Evolutionary conservation across 2,797 vertebrate species (phyloP).

Genomic region (Pipistrellus pipistrellus): DNA sequence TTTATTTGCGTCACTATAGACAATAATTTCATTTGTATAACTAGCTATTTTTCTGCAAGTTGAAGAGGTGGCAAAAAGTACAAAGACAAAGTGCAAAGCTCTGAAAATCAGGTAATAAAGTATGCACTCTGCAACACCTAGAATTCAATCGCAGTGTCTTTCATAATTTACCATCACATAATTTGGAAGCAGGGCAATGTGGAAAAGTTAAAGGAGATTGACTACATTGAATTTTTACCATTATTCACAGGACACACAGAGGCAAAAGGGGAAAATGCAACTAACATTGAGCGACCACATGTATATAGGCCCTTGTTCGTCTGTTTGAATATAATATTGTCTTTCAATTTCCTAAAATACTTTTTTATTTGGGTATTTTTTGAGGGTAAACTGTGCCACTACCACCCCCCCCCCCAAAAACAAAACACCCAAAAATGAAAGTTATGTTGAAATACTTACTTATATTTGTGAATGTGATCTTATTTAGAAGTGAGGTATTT

Average conservation of each 20-base stretch:
- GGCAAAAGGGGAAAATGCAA: background rate
- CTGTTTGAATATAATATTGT: background rate
- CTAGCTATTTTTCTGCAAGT: background rate
- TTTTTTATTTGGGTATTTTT: background rate
- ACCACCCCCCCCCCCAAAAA: accelerated
- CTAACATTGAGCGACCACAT: background rate
- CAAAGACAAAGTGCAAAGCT: background rate
- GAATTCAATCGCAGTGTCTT: background rate
- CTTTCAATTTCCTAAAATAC: background rate
- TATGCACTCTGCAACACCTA: background rate
- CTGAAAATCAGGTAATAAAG: background rate
- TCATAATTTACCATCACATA: background rate
- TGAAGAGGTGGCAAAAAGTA: background rate
- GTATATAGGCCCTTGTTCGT: background rate
- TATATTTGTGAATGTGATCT: background rate
- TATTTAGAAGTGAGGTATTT: background rate
- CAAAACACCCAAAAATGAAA: background rate
- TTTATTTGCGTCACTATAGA: background rate
- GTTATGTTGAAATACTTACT: background rate
- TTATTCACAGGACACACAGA: background rate
- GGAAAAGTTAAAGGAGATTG: background rate
- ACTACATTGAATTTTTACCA: background rate
- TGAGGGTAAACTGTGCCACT: background rate
- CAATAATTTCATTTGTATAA: background rate
- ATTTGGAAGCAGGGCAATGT: background rate